Conservation (phyloP, 2,888 invertebrate species). For the Macrosoma leucophasiata region DNA sequence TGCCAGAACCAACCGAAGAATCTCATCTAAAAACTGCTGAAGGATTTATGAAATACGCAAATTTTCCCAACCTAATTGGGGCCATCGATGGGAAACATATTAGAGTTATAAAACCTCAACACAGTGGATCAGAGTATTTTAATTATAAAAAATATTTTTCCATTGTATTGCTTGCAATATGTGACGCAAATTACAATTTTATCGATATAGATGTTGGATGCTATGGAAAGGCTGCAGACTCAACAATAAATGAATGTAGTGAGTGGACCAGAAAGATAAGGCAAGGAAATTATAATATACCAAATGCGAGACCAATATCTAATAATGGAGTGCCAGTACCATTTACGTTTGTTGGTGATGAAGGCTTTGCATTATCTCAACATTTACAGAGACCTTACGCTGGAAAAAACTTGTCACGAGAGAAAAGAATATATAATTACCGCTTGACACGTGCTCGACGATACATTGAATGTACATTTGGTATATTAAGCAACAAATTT, state of each 20-base stretch:
- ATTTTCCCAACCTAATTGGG: conserved; percentile 24
- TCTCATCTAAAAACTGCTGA: conserved; percentile 15
- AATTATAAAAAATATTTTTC: conserved; percentile 24
- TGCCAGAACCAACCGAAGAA: conserved; percentile 18
- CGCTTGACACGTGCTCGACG: conserved; percentile 8
- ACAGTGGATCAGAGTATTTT: conserved; percentile 20
- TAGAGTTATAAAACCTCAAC: conserved; percentile 23
- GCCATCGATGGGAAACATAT: conserved; percentile 25
- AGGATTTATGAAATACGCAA: conserved; percentile 11
- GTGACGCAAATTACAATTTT: conserved; percentile 21
- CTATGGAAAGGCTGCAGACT: conserved; percentile 12
- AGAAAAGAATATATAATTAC: conserved; percentile 13
- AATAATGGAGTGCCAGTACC: conserved; percentile 5
- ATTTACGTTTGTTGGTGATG: conserved; percentile 17
- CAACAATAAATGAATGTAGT: conserved; percentile 8
- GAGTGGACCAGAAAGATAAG: conserved; percentile 10
- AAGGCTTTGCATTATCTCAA: conserved; percentile 17
- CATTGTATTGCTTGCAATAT: conserved; percentile 20
- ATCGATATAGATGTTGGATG: conserved; percentile 19
- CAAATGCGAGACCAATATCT: conserved; percentile 10
- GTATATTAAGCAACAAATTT: conserved; percentile 7
- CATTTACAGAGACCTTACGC: conserved; percentile 17
- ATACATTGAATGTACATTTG: conserved; percentile 5
- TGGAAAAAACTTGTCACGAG: conserved; percentile 10
- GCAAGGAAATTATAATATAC: conserved; percentile 15